Percentiles rank a stretch among this genome's conserved stretches.
These are phyloP conservation scores for Troides helena DNA, from an alignment of 2,888 invertebrate species.

Conservation along the genomic window DNA sequence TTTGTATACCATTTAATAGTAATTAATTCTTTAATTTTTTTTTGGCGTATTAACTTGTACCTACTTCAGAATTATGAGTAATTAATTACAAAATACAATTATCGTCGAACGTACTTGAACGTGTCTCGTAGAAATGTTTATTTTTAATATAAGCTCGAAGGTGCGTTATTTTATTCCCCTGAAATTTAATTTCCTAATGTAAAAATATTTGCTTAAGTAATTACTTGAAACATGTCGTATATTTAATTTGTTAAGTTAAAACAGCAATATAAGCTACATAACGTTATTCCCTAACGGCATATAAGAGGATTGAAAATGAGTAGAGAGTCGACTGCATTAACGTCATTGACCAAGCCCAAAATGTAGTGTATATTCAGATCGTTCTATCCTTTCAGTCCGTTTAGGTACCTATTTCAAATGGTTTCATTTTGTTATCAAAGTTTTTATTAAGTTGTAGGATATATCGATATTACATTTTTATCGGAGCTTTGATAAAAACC, in stretches of 20 bases:
- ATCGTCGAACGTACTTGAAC: constrained; percentile 11
- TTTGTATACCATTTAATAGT: constrained; percentile 23
- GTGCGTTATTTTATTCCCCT: neutral
- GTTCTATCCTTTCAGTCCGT: no score
- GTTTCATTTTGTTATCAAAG: no score
- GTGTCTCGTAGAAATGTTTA: constrained; percentile 17
- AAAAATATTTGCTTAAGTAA: constrained; percentile 13
- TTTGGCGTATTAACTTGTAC: constrained; percentile 5
- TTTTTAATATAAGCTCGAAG: constrained; percentile 3
- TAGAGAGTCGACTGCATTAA: constrained; percentile 35
- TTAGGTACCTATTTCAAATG: no score
- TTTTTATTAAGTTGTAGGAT: no score
- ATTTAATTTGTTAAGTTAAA: constrained; percentile 11
- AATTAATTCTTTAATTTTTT: constrained; percentile 20
- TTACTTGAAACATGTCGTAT: constrained; percentile 10
- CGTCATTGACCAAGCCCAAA: constrained; percentile 41
- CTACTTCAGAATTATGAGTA: neutral
- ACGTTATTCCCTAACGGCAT: constrained; percentile 37
- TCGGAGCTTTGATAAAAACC: neutral
- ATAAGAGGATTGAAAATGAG: constrained; percentile 42
- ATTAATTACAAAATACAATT: constrained; percentile 18
- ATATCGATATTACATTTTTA: neutral
- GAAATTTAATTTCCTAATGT: constrained; percentile 18
- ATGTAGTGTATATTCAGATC: constrained; percentile 22
- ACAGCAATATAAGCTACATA: constrained; percentile 17